Conservation (phyloP, 2,113 vertebrate species). For the Oryzias javanicus region DNA sequence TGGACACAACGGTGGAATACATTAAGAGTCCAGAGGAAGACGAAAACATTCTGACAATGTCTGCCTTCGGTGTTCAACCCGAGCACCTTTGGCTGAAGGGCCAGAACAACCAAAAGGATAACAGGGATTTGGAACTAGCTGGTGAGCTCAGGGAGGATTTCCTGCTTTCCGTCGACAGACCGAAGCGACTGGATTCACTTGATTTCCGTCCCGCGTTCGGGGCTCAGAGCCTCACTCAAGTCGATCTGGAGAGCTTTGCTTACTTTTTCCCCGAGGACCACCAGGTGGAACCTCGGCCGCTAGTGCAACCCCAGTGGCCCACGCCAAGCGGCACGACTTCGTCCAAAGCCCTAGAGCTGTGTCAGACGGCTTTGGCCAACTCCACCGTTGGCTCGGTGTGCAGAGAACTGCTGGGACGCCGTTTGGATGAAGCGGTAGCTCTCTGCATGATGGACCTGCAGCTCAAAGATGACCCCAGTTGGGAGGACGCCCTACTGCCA, state of each 20-base stretch:
- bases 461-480: conserved; percentile 80
- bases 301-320: conserved; percentile 69
- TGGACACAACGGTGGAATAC: conserved; percentile 79
- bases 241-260: conserved; percentile 65
- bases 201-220: conserved; percentile 61
- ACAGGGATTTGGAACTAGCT: conserved; percentile 8
- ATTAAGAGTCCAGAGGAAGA: conserved; percentile 53
- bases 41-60: conserved; percentile 35
- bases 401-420: conserved; percentile 71
- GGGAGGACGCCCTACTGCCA: conserved; percentile 73
- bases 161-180: conserved; percentile 25
- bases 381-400: conserved; percentile 77
- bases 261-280: conserved; percentile 86
- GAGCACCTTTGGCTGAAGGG: conserved; percentile 5
- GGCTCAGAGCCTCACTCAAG: conserved; percentile 54
- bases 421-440: conserved; percentile 75
- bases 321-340: conserved; percentile 78
- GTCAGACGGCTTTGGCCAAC: conserved; percentile 73
- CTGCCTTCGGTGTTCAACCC: conserved; percentile 40
- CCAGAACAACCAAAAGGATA: neutral
- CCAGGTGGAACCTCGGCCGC: conserved; percentile 54
- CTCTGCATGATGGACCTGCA: conserved; percentile 82
- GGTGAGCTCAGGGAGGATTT: conserved; percentile 38
- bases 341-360: conserved; percentile 73
- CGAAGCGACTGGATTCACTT: conserved; percentile 32